Percentiles rank a stretch among this genome's conserved stretches.
Evolutionary conservation across 2,797 vertebrate species (phyloP).

Genomic region (Lepilemur ruficaudatus): DNA sequence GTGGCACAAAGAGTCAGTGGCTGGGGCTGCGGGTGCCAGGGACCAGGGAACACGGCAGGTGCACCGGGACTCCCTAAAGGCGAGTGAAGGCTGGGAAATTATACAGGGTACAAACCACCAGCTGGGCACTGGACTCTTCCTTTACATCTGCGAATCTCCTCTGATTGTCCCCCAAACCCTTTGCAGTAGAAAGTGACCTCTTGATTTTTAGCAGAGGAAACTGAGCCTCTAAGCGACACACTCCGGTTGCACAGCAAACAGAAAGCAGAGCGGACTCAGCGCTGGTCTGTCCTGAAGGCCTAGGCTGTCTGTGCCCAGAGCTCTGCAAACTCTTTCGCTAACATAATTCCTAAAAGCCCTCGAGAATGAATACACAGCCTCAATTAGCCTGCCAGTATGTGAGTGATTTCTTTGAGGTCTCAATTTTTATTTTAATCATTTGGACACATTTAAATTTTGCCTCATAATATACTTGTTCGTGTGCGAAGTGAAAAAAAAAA

Average conservation of each 20-base stretch:
- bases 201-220: background rate
- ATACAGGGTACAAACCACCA: rapidly evolving
- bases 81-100: background rate
- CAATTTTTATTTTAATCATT: background rate
- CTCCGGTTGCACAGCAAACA: background rate
- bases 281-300: background rate
- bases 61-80: background rate
- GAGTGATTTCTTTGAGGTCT: background rate
- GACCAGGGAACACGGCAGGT: background rate
- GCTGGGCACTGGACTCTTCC: too few species aligned
- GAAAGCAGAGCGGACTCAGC: background rate
- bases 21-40: too few species aligned
- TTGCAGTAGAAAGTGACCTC: background rate
- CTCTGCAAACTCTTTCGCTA: background rate
- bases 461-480: background rate
- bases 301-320: background rate
- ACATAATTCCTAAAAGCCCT: background rate
- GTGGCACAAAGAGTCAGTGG: background rate
- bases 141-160: background rate
- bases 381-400: background rate
- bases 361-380: background rate
- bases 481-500: background rate
- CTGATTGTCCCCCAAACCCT: too few species aligned
- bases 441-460: background rate
- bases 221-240: background rate